Evolutionary conservation across 2,888 invertebrate genomes (phyloP).

Genomic region (Eulithis testata): DNA sequence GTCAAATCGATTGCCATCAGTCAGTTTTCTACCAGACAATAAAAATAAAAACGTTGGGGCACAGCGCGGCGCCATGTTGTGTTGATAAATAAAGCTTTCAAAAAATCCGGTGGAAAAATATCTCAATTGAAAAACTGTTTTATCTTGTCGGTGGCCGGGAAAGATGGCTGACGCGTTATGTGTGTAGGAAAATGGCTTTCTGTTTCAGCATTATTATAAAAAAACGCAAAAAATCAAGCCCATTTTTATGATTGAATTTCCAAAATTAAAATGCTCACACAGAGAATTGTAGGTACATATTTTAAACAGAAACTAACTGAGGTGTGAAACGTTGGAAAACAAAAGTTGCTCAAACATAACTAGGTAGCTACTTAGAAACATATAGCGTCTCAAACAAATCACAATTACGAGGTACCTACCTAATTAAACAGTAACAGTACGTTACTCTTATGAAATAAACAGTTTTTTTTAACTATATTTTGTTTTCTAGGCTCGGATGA

Average conservation of each 20-base stretch:
- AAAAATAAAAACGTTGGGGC: slow-evolving; percentile 8
- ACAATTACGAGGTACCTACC: not conserved
- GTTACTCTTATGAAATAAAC: no score
- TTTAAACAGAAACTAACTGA: not conserved
- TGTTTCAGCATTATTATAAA: no score
- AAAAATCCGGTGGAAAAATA: slow-evolving; percentile 11
- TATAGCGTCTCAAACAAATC: no score
- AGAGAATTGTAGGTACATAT: no score
- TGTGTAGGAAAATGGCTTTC: no score
- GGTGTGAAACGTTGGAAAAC: not conserved
- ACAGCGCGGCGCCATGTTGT: slow-evolving; percentile 7
- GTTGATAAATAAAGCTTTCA: slow-evolving; percentile 17
- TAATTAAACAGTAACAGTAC: not conserved
- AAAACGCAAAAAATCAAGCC: no score
- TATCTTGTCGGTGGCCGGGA: not conserved
- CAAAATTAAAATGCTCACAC: no score
- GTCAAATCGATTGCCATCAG: slow-evolving; percentile 5
- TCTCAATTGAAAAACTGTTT: not conserved
- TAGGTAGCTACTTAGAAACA: no score
- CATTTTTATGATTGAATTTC: no score
- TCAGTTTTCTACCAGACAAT: not conserved
- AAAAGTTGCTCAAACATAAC: not conserved
- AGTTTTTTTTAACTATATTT: not conserved
- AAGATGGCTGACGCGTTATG: no score
- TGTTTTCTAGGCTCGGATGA: slow-evolving; percentile 28